Base-by-base conservation (phyloP, 2,797 vertebrate species). In the Okamejei kenojei region DNA sequence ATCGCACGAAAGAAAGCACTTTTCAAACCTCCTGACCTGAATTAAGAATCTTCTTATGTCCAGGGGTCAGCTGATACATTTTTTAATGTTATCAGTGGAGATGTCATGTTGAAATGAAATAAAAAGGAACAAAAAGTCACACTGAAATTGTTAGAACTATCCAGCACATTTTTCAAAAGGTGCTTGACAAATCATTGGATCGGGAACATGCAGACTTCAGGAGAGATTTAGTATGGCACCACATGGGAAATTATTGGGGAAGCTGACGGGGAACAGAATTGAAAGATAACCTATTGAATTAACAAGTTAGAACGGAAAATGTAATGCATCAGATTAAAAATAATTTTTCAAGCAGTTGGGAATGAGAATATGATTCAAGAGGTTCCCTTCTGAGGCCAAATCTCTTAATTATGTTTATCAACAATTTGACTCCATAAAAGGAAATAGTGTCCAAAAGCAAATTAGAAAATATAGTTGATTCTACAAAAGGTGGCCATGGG, bases 11-110 rank as follows among this genome's bases (percentile, higher is more conserved):
- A 29, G 82, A 63, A 26, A 32, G 29, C 13, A n/a, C 58, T 65
- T 86, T 86, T 86, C 13, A 63, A 86, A 63, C 82, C 29, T n/a
- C 82, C 58, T 63, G 58, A 86, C 58, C 82, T 86, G 82, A 86
- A 58, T 32, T n/a, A 86, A 23, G 61, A 86, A 63, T 86, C 29
- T n/a, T 13, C 61, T 32, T 63, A 63, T 32, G 13, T 86, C 58
- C 82, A 86, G 26, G 82, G 82, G 29, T 21, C 80, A 61, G 6
- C 29, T 3, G 80, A 78, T 78, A 78, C 2, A 78, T 78, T n/a
- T 78, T 78, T 1, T 45, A 45, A 78, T 78, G 76, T 78, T n/a
- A 76, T 26, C 7, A 29, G 26, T 58, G 10, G 11, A 19, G 82
- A 11, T 32, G 13, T 65, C 15, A 19, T 17, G 13, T 32, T 86